Conservation (phyloP, 2,888 invertebrate species). For the Coenonympha arcania region DNA sequence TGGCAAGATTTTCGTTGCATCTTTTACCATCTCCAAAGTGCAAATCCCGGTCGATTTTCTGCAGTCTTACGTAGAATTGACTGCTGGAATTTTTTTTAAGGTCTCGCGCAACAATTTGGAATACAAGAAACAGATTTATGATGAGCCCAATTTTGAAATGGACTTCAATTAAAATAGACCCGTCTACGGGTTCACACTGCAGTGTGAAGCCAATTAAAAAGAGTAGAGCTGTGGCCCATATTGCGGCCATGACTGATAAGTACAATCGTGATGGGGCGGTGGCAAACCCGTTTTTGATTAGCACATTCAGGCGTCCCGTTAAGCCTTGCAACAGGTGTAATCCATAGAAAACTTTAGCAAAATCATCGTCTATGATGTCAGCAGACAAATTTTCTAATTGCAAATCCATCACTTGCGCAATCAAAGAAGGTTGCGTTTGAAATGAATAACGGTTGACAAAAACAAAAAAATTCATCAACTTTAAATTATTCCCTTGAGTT, state of each 20-base stretch:
- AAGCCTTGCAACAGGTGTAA: slow-evolving; percentile 37
- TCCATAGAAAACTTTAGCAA: slow-evolving; percentile 41
- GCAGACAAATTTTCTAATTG: slow-evolving; percentile 37
- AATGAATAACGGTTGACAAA: too few species aligned
- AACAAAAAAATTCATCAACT: background rate
- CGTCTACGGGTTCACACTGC: slow-evolving; percentile 31
- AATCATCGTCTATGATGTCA: slow-evolving; percentile 49
- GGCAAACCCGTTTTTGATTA: slow-evolving; percentile 42
- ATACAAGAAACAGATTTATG: slow-evolving; percentile 26
- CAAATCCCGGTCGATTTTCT: slow-evolving; percentile 45
- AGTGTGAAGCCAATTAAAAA: slow-evolving; percentile 23
- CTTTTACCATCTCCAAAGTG: slow-evolving; percentile 30
- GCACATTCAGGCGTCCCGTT: slow-evolving; percentile 43
- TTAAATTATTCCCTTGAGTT: background rate
- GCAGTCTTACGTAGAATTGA: slow-evolving; percentile 49
- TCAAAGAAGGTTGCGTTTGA: background rate
- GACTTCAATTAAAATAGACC: slow-evolving; percentile 30
- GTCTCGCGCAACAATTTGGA: slow-evolving; percentile 31
- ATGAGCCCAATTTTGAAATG: slow-evolving; percentile 36
- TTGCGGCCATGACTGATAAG: slow-evolving; percentile 33
- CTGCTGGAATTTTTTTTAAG: slow-evolving; percentile 26
- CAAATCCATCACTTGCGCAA: slow-evolving; percentile 10
- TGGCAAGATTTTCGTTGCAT: background rate
- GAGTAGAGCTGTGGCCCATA: slow-evolving; percentile 36
- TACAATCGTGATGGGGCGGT: slow-evolving; percentile 38